phyloP scores from a whole-genome alignment of 2,888 invertebrate genomes.

The Troilus luridus region DNA sequence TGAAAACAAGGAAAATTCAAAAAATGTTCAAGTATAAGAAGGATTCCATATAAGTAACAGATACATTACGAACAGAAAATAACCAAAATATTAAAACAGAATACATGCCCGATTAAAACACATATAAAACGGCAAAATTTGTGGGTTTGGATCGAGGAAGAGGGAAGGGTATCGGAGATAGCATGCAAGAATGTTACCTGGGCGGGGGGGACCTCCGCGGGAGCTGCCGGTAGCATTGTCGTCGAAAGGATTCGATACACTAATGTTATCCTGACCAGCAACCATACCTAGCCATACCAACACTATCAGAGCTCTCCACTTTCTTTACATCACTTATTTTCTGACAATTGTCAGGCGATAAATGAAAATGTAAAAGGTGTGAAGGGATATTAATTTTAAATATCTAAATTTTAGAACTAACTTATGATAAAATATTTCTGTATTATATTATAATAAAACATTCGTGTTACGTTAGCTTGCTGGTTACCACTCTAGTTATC shows the following conservation, averaged over 20 bases:
- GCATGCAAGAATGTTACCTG: conserved; percentile 67
- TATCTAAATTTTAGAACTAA: neutral
- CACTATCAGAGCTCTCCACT: conserved; percentile 51
- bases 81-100: conserved; percentile 54
- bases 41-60: conserved; percentile 38
- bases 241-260: conserved; percentile 89
- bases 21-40: neutral
- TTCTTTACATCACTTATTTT: neutral
- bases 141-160: conserved; percentile 57
- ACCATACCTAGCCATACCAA: conserved; percentile 65
- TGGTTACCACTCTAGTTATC: conserved; percentile 59
- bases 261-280: conserved; percentile 81
- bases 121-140: conserved; percentile 60
- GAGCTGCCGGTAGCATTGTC: conserved; percentile 76
- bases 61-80: conserved; percentile 43
- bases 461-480: conserved; percentile 50
- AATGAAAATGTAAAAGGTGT: conserved; percentile 11
- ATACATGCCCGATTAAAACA: conserved; percentile 52
- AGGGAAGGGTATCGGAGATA: conserved; percentile 68
- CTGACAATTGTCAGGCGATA: conserved; percentile 16
- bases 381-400: neutral
- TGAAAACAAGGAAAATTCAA: conserved; percentile 3
- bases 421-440: neutral
- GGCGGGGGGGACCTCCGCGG: conserved; percentile 63
- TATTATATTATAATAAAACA: neutral